Conservation (phyloP, 2,888 invertebrate species). For the Melipona beecheii region DNA sequence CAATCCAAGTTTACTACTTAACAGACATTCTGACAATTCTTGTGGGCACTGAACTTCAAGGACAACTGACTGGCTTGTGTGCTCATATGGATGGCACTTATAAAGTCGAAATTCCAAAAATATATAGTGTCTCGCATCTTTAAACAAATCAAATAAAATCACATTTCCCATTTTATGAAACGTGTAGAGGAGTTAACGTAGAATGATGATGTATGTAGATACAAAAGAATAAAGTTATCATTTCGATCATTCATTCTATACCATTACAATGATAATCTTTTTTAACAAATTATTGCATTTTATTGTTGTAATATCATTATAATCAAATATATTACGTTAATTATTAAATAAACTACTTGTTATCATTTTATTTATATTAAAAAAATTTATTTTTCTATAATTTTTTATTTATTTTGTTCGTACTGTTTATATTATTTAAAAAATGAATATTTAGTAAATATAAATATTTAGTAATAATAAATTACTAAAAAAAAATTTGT, state of each 20-base stretch:
- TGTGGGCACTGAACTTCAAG: slow-evolving; percentile 56
- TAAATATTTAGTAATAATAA: background rate
- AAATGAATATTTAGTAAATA: too few species aligned
- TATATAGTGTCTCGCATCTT: slow-evolving; percentile 47
- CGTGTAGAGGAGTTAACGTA: slow-evolving; percentile 12
- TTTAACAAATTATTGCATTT: background rate
- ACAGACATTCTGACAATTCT: slow-evolving; percentile 64
- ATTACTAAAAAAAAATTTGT: background rate
- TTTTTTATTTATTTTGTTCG: background rate
- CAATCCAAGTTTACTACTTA: slow-evolving; percentile 57
- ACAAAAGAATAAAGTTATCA: slow-evolving; percentile 29
- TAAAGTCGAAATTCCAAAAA: slow-evolving; percentile 50
- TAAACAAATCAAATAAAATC: slow-evolving; percentile 39
- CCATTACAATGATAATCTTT: background rate
- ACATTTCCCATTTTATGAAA: background rate
- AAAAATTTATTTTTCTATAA: too few species aligned
- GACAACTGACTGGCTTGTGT: slow-evolving; percentile 72
- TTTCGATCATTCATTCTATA: slow-evolving; percentile 8
- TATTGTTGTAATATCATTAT: background rate
- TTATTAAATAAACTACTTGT: background rate
- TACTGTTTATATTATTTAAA: too few species aligned
- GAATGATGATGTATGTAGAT: slow-evolving; percentile 25
- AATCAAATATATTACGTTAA: background rate
- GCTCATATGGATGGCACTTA: slow-evolving; percentile 71
- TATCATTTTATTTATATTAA: background rate